Evolutionary conservation across 2,797 vertebrate genomes (phyloP).

Genomic region (Rallus crepitans): DNA sequence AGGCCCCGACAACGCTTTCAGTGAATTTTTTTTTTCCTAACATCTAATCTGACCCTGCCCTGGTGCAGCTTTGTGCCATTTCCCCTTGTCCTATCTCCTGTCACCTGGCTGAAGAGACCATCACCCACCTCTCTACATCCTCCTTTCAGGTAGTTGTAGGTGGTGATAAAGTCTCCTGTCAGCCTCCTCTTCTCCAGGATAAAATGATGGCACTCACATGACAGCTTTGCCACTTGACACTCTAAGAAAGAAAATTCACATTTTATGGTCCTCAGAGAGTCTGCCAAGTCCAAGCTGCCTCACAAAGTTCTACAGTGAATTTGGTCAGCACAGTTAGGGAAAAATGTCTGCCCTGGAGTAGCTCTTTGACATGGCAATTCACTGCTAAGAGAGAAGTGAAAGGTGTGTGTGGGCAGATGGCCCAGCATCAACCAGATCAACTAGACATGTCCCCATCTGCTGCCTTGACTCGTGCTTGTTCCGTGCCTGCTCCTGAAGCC

Average conservation of each 20-base stretch:
- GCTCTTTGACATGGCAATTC: neutral
- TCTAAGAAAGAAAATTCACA: neutral
- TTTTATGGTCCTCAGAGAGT: neutral
- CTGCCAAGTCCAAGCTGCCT: neutral
- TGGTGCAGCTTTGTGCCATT: too few relatives aligned
- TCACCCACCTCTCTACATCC: too few relatives aligned
- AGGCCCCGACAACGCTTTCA: too few relatives aligned
- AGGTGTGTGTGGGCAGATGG: neutral
- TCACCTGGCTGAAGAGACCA: too few relatives aligned
- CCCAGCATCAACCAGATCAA: conserved; percentile 4
- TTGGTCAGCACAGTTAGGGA: neutral
- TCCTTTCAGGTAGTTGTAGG: too few relatives aligned
- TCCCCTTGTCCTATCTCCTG: too few relatives aligned
- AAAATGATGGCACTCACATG: neutral
- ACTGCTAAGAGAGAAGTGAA: neutral
- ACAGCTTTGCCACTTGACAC: neutral
- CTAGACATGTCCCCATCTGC: conserved; percentile 12
- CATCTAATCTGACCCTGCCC: too few relatives aligned
- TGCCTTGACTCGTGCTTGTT: neutral
- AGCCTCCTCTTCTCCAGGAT: too few relatives aligned
- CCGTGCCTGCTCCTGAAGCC: neutral
- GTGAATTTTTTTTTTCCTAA: too few relatives aligned
- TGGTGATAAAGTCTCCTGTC: too few relatives aligned
- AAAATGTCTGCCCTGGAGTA: neutral
- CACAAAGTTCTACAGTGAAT: neutral